Evolutionary conservation across 2,888 invertebrate genomes (phyloP).

Genomic region (Aphelenchoides bicaudatus): DNA sequence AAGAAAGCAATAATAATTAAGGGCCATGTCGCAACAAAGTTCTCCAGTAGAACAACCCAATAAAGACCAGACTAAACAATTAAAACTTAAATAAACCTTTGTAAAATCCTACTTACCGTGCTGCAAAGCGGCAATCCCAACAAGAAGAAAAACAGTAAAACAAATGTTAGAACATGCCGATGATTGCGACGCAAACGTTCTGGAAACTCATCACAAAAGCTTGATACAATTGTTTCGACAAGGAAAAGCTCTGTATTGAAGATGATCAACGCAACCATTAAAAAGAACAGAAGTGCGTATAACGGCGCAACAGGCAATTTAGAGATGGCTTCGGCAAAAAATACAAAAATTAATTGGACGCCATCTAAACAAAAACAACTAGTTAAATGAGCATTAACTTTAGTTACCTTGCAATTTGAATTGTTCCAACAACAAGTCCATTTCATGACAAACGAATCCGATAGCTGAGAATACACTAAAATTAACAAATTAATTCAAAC

Average conservation of each 20-base stretch:
- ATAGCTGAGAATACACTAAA: slow-evolving; percentile 79
- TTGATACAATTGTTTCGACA: slow-evolving; percentile 66
- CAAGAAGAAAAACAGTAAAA: slow-evolving; percentile 49
- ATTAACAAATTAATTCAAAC: no score
- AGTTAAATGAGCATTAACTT: slow-evolving; percentile 1
- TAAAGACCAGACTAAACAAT: slow-evolving; percentile 62
- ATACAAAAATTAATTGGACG: slow-evolving; percentile 72
- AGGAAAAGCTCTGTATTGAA: slow-evolving; percentile 63
- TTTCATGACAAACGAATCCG: slow-evolving; percentile 75
- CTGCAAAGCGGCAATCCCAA: slow-evolving; percentile 57
- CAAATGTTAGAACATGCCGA: slow-evolving; percentile 49
- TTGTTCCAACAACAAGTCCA: slow-evolving; percentile 66
- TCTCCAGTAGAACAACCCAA: slow-evolving; percentile 65
- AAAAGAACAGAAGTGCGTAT: slow-evolving; percentile 78
- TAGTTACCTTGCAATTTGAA: slow-evolving; percentile 55
- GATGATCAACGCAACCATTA: slow-evolving; percentile 63
- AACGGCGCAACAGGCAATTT: slow-evolving; percentile 75
- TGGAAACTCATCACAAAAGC: slow-evolving; percentile 65
- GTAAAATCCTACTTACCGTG: slow-evolving; percentile 42
- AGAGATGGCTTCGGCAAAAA: slow-evolving; percentile 78
- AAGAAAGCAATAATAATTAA: slow-evolving; percentile 67
- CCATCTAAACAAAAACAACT: slow-evolving; percentile 36
- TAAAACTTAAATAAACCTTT: not conserved
- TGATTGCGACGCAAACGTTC: slow-evolving; percentile 59
- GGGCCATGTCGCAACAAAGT: slow-evolving; percentile 65